Evolutionary conservation across 92 coral and sea anemone genomes (phyloP).

Genomic region (Palythoa heliodiscus): DNA sequence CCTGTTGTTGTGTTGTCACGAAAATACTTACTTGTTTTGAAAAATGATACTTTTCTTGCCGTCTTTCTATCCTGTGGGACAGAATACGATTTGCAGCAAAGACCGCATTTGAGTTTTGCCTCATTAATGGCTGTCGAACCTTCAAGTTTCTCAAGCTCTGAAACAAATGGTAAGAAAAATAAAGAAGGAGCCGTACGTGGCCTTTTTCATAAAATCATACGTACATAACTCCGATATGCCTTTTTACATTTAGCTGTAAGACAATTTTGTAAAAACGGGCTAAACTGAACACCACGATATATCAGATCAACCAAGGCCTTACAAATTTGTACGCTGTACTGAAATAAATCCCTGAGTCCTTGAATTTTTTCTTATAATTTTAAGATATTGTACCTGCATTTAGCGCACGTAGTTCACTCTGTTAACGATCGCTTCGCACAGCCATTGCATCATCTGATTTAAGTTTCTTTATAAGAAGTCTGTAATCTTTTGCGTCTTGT

Average conservation of each 20-base stretch:
- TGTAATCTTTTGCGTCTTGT: conserved; percentile 44
- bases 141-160: conserved; percentile 55
- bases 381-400: conserved; percentile 39
- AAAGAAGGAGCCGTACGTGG: neutral
- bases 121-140: conserved; percentile 56
- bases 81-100: conserved; percentile 52
- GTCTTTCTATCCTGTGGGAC: conserved; percentile 50
- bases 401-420: conserved; percentile 44
- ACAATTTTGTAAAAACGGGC: too few relatives aligned
- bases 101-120: conserved; percentile 53
- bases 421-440: conserved; percentile 44
- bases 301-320: neutral
- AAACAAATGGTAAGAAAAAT: conserved; percentile 9
- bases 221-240: neutral
- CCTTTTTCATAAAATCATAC: neutral
- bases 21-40: conserved; percentile 49
- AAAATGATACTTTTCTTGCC: conserved; percentile 52
- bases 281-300: too few relatives aligned
- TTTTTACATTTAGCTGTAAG: too few relatives aligned
- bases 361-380: too few relatives aligned
- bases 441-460: conserved; percentile 43
- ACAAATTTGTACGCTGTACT: neutral
- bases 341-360: neutral
- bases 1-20: conserved; percentile 23
- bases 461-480: conserved; percentile 42